Evolutionary conservation across 2,888 invertebrate species (phyloP), one percentile per base, ranked within the genome.

Genomic region (Anthophora plumipes): DNA sequence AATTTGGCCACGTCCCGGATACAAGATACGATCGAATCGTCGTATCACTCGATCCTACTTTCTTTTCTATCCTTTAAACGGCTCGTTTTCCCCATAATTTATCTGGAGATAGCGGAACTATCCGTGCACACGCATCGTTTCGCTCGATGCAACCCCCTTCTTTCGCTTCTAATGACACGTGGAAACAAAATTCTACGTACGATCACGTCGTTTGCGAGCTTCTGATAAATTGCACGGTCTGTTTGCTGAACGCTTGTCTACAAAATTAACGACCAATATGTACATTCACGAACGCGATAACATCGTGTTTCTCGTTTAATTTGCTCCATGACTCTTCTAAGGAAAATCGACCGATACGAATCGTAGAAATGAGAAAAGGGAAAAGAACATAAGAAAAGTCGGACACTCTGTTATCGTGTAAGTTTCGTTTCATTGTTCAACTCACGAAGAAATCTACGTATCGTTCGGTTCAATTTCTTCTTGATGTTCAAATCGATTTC

Each of bases 151-250:
- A 54, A 31, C 37, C 64, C 41, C 59, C 55, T 73, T 54, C 14
- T 54, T 31, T 4, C 55, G 9, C 52, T 20, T 20, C 73, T 85
- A 85, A 80, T 80, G 80, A 72, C 54, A 81, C 85, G 85, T 75
- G 79, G 74, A 83, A 71, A 55, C 46, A 72, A 31, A 75, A 79
- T 72, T 85, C 72, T 55, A 82, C 70, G 52, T 17, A 41, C n/a
- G 63, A 60, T 77, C 52, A 20, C 39, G 37, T 72, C 59, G 43
- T 70, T 60, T 60, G 46, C 37, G 43, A 25, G 46, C 57, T 70
- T 79, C 69, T 54, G 43, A 61, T 60, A 70, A 77, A 72, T 52
- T 41, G 17, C 64, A 76, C 60, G 85, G 73, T 82, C 80, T 72
- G 63, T 71, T 80, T 85, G 57, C 31, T 57, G 41, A 3, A 17